Evolutionary conservation across 2,113 vertebrate species (phyloP).

Genomic region (Semicossyphus pulcher): DNA sequence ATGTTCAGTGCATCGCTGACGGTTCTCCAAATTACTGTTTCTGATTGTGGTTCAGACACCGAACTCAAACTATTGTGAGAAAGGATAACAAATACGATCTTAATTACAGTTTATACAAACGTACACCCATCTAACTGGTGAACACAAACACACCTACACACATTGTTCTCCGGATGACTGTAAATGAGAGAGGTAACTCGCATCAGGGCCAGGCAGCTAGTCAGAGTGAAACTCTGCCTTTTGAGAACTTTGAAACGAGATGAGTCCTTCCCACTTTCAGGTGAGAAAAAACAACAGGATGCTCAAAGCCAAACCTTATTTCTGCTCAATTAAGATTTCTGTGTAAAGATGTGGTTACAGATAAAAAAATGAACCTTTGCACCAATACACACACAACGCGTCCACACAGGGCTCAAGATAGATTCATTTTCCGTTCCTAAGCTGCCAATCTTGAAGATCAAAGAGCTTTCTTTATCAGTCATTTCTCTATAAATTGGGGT

Average conservation of each 20-base stretch:
- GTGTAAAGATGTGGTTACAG: conserved; percentile 13
- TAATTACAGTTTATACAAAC: conserved; percentile 42
- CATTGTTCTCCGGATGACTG: conserved; percentile 48
- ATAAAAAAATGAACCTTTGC: background rate
- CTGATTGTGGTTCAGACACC: background rate
- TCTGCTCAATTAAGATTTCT: conserved; percentile 8
- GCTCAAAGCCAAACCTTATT: conserved; percentile 29
- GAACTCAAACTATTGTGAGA: background rate
- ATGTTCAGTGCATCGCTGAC: conserved; percentile 7
- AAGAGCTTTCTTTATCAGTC: background rate
- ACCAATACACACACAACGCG: background rate
- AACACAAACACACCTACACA: background rate
- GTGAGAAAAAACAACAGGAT: conserved; percentile 74
- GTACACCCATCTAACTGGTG: conserved; percentile 13
- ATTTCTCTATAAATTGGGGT: background rate
- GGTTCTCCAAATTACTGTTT: conserved; percentile 11
- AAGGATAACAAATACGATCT: conserved; percentile 27
- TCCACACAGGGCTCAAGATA: background rate
- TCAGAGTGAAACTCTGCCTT: conserved; percentile 68
- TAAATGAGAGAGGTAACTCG: conserved; percentile 40
- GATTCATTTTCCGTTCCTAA: too few relatives aligned
- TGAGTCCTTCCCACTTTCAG: conserved; percentile 55
- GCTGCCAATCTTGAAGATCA: background rate
- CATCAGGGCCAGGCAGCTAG: conserved; percentile 35
- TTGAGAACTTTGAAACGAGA: conserved; percentile 52